A percentile compares a stretch with the other conserved stretches of the same genome.
phyloP scores from a whole-genome alignment of 2,888 invertebrate species.

The Sinopyrophorus schimmeli region DNA sequence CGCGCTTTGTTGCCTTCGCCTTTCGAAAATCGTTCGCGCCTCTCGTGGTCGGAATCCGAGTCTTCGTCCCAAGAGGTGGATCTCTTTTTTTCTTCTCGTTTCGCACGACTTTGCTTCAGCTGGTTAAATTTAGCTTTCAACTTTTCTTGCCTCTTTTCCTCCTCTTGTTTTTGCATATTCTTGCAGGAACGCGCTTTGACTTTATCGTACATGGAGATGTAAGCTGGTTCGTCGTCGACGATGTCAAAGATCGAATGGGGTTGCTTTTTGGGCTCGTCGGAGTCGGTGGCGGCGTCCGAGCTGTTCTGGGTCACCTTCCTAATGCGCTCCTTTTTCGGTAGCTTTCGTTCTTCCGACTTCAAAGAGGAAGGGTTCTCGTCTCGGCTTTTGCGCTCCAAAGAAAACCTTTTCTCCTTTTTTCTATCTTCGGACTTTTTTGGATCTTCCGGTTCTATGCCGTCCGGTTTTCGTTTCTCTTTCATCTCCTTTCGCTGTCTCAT shows the following conservation, averaged over 20 bases:
- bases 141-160: constrained; percentile 83
- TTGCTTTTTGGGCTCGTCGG: constrained; percentile 84
- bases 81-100: constrained; percentile 86
- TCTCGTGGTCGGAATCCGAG: constrained; percentile 65
- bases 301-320: constrained; percentile 57
- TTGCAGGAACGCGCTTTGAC: constrained; percentile 92
- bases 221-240: constrained; percentile 84
- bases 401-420: constrained; percentile 58
- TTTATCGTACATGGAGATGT: constrained; percentile 97
- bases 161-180: constrained; percentile 90
- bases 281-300: constrained; percentile 70
- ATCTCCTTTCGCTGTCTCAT: constrained; percentile 61
- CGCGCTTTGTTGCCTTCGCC: constrained; percentile 42
- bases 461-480: constrained; percentile 60
- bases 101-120: constrained; percentile 83
- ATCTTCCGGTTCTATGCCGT: constrained; percentile 54
- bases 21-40: constrained; percentile 42
- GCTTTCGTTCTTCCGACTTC: constrained; percentile 39
- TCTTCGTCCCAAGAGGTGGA: constrained; percentile 89
- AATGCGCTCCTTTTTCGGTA: constrained; percentile 46
- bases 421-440: constrained; percentile 47
- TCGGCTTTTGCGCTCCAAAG: constrained; percentile 59
- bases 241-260: constrained; percentile 92
- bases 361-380: constrained; percentile 51
- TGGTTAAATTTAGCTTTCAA: constrained; percentile 89